Evolutionary conservation across 2,113 vertebrate genomes (phyloP), one percentile per base, ranked within the genome.

Genomic region (Vireo altiloquus): DNA sequence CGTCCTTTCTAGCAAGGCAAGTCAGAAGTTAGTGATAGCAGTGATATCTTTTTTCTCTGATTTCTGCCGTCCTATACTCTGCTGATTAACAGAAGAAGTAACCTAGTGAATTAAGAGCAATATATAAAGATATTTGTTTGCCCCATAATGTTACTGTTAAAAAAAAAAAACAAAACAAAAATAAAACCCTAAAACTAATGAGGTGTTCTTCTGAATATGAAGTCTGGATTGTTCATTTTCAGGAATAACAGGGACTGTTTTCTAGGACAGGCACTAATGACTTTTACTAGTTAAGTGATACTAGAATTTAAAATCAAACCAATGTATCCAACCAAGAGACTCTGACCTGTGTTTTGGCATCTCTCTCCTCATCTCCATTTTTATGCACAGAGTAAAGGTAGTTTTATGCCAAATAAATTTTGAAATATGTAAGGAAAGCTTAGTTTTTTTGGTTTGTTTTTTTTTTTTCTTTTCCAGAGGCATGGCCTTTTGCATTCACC

Each of bases 401-500:
- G 21, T 44, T 77, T 3, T 13, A 35, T 27, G 13, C 13, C 8
- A 52, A 49, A 49, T 23, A 79, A 33, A 30, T 24, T 24, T 39
- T 27, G 2, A 28, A 10, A 44, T 3, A n/a, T 20, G 15, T 6
- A 6, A 87, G 14, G n/a, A 76, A 49, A 30, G 1, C 2, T 31
- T 50, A 14, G 40, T 13, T 44, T 44, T 0, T 21, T 53, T 25
- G n/a, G n/a, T 31, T 61, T 6, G 1, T 3, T 27, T 10, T 33
- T 13, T 11, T 9, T 6, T 24, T 23, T 47, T 7, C 4, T 12
- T 25, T 37, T 30, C 11, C 6, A n/a, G 11, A 42, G 2, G 8
- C 54, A 49, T 14, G 4, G 10, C 0, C 1, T 18, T 12, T 83
- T 46, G 3, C 3, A 49, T 53, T 87, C 7, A 22, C 10, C 2